Conservation (phyloP, 2,888 invertebrate genomes). For the Mantis religiosa region DNA sequence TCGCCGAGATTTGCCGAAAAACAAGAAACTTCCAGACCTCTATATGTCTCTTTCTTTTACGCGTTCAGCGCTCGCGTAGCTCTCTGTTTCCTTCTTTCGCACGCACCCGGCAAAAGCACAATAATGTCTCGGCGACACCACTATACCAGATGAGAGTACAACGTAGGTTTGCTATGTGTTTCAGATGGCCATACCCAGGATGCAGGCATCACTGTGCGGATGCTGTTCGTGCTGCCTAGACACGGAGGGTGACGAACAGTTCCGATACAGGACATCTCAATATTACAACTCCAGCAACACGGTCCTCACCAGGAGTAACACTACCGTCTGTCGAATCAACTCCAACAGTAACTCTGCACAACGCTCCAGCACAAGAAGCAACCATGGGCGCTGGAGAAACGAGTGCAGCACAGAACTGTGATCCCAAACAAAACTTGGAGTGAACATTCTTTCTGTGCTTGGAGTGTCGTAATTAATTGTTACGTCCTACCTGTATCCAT, state of each 20-base stretch:
- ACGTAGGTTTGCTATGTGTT: background rate
- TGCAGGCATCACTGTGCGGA: slow-evolving; percentile 21
- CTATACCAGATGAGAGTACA: too few relatives aligned
- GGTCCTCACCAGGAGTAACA: slow-evolving; percentile 18
- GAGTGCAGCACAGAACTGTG: slow-evolving; percentile 12
- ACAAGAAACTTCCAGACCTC: too few relatives aligned
- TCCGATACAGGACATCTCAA: slow-evolving; percentile 6
- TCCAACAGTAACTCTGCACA: slow-evolving; percentile 14
- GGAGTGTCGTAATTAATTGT: background rate
- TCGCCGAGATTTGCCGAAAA: too few relatives aligned
- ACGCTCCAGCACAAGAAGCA: slow-evolving; percentile 17
- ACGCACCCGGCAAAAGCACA: too few relatives aligned
- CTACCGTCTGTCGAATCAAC: slow-evolving; percentile 18
- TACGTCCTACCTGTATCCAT: background rate
- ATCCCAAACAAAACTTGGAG: background rate
- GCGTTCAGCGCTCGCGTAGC: too few relatives aligned
- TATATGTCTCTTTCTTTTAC: too few relatives aligned
- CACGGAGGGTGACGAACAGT: slow-evolving; percentile 17
- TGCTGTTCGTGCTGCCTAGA: slow-evolving; percentile 15
- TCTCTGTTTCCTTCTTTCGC: too few relatives aligned
- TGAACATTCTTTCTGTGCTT: background rate
- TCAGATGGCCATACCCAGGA: slow-evolving; percentile 22
- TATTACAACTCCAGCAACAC: slow-evolving; percentile 22
- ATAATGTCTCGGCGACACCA: too few relatives aligned
- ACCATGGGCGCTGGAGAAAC: slow-evolving; percentile 1